A percentile compares a stretch with the other conserved stretches of the same genome.
Evolutionary conservation across 2,113 vertebrate genomes (phyloP).

Genomic region (Nestor notabilis): DNA sequence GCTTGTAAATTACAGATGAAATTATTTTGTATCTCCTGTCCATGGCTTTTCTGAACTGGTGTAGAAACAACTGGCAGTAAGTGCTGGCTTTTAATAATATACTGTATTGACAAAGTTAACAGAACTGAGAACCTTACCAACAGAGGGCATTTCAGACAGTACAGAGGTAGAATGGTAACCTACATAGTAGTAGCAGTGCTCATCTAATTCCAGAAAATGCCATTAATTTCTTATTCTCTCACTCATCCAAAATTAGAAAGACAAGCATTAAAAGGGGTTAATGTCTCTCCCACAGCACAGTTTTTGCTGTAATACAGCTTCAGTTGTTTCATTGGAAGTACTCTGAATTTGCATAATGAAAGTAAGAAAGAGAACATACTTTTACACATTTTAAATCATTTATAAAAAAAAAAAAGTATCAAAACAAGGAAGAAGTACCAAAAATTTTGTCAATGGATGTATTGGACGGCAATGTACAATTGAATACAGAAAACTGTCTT

Average conservation of each 20-base stretch:
- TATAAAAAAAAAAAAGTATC: not conserved
- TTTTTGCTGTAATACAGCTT: not conserved
- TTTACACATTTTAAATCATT: not conserved
- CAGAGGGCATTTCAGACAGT: not conserved
- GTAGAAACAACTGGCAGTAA: not conserved
- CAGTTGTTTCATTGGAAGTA: not conserved
- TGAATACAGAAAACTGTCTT: conserved; percentile 79
- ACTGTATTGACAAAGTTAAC: not conserved
- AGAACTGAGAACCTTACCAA: not conserved
- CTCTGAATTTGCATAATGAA: not conserved
- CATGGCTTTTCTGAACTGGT: not conserved
- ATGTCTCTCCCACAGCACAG: not conserved
- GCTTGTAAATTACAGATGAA: not conserved
- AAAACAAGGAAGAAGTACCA: conserved; percentile 59
- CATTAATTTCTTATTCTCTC: not conserved
- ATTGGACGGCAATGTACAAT: conserved; percentile 80
- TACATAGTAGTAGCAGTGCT: not conserved
- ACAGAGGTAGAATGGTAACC: not conserved
- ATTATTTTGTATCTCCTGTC: not conserved
- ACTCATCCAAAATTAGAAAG: not conserved
- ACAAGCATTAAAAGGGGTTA: not conserved
- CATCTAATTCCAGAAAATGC: not conserved
- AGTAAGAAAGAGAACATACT: not conserved
- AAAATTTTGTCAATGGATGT: conserved; percentile 83
- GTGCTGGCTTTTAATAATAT: not conserved